phyloP scores from a whole-genome alignment of 2,113 vertebrate species.

The Laterallus jamaicensis region DNA sequence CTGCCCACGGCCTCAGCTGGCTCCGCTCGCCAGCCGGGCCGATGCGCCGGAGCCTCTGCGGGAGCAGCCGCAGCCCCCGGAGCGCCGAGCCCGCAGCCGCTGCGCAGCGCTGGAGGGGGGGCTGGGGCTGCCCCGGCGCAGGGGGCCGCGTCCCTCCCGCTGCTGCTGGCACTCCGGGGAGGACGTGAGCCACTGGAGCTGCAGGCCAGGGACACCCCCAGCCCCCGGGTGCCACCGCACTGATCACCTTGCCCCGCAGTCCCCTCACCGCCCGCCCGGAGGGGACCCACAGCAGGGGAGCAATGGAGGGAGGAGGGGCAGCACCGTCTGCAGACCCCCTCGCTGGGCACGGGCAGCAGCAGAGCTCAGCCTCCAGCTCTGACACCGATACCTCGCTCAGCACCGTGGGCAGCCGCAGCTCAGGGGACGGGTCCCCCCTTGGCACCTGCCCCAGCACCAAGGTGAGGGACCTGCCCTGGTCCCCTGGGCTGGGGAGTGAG shows the following conservation, averaged over 20 bases:
- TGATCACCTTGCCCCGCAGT: conserved; percentile 16
- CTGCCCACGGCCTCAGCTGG: not conserved
- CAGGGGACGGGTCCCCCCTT: not conserved
- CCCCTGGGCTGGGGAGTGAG: no score
- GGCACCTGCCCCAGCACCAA: fast-evolving
- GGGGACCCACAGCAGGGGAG: conserved; percentile 60
- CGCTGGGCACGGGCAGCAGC: not conserved
- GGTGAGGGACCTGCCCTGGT: not conserved
- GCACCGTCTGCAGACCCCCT: fast-evolving
- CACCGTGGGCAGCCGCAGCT: conserved; percentile 63
- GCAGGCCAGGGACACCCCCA: not conserved
- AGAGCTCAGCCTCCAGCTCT: conserved; percentile 1
- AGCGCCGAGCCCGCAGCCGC: not conserved
- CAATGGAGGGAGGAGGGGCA: not conserved
- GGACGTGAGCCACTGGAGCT: fast-evolving
- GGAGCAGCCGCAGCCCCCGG: conserved; percentile 74
- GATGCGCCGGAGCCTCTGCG: no score
- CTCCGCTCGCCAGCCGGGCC: not conserved
- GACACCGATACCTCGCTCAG: conserved; percentile 37
- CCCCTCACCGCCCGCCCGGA: conserved; percentile 51
- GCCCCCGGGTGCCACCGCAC: not conserved
- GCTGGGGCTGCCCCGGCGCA: not conserved
- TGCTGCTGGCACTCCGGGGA: not conserved
- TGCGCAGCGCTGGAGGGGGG: no score
- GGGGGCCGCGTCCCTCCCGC: no score